These are phyloP conservation scores for Penaeus monodon DNA, from an alignment of 2,888 invertebrate genomes.

Conservation along the genomic window DNA sequence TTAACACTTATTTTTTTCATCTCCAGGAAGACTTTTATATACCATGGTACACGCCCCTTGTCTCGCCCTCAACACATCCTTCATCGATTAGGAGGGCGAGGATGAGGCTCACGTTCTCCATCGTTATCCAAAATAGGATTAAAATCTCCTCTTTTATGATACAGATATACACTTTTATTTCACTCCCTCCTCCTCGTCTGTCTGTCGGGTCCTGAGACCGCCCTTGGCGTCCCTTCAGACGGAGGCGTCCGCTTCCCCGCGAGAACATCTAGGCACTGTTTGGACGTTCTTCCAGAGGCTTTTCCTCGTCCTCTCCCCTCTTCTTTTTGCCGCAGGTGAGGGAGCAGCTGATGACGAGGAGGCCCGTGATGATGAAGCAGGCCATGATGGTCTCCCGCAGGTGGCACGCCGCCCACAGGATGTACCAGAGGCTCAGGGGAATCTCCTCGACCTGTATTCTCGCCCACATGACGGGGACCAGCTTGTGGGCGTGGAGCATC, in stretches of 20 bases:
- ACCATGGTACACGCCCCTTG: too few species aligned
- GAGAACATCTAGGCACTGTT: conserved; percentile 38
- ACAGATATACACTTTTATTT: neutral
- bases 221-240: neutral
- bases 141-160: too few species aligned
- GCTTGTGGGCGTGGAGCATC: conserved; percentile 60
- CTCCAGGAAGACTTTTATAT: too few species aligned
- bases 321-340: conserved; percentile 45
- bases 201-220: too few species aligned
- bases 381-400: conserved; percentile 51
- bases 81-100: too few species aligned
- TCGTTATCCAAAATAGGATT: too few species aligned
- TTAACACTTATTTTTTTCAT: too few species aligned
- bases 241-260: neutral
- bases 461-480: conserved; percentile 62
- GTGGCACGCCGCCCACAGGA: conserved; percentile 58
- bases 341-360: conserved; percentile 49
- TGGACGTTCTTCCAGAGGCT: conserved; percentile 14
- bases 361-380: conserved; percentile 43
- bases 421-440: conserved; percentile 57
- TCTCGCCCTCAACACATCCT: too few species aligned
- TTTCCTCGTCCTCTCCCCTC: conserved; percentile 24
- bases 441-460: conserved; percentile 60
- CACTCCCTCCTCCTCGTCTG: too few species aligned
- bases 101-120: too few species aligned